Base-by-base conservation (phyloP, 2,888 invertebrate genomes). In the Magallana nippona region DNA sequence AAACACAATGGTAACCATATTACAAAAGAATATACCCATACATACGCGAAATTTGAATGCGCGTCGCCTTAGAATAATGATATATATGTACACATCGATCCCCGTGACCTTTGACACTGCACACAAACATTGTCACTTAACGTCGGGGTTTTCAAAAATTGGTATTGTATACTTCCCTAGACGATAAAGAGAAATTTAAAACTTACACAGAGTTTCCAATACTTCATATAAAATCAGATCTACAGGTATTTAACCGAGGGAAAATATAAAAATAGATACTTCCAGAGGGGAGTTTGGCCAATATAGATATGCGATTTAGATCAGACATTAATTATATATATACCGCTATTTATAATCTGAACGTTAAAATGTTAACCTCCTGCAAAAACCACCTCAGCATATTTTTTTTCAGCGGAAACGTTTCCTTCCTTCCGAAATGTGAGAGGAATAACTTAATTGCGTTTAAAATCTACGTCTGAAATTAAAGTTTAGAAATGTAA, bases 1-100 rank as follows among this genome's bases (percentile, higher is more conserved):
- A 27, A 15, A 22, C 27, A 71, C 32, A 27, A 71, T 15, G 11
- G 22, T 71, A 15, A 15, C 27, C 5, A 71, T 13, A 15, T 71
- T 15, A 22, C 10, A 13, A 32, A 71, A 27, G 27, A 27, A 71
- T 32, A 71, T 71, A 22, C 71, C 22, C 32, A 71, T 71, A 22
- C 32, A 27, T 1, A 71, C 5, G 27, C 32, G 71, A 27, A 22
- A 22, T 32, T 2, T 13, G 2, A 60, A 63, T 27, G 63, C 13
- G 22, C 71, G 27, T 32, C 32, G 13, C n/a, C 11, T 60, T 3
- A 58, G 17, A 27, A 15, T 19, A 71, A 71, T 27, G 8, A 27
- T 71, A 44, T 15, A 32, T 27, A 71, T 27, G 32, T 13, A n/a
- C n/a, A 71, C 27, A 71, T 71, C 71, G 71, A 71, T 71, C 71